Evolutionary conservation across 1,140 invertebrate genomes (phyloP).

Genomic region (Microplitis demolitor): DNA sequence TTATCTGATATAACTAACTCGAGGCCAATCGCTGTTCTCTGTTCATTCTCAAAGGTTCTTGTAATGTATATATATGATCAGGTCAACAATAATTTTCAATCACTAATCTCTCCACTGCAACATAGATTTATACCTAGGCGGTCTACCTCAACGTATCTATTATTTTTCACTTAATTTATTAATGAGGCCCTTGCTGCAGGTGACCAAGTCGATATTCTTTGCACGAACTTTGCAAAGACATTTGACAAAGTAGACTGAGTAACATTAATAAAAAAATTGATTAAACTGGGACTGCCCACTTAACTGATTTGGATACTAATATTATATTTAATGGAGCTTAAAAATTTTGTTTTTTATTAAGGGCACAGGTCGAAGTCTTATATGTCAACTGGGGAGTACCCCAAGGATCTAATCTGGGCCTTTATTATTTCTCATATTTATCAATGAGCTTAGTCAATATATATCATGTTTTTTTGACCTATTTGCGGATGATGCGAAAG

Average conservation of each 20-base stretch:
- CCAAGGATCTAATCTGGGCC: background rate
- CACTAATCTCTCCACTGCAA: background rate
- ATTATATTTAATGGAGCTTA: background rate
- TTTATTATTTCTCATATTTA: background rate
- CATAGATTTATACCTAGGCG: slow-evolving; percentile 24
- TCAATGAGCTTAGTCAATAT: background rate
- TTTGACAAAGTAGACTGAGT: slow-evolving; percentile 37
- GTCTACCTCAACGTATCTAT: slow-evolving; percentile 22
- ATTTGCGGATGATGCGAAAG: no score
- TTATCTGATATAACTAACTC: background rate
- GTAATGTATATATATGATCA: slow-evolving; percentile 6
- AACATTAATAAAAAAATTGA: slow-evolving; percentile 19
- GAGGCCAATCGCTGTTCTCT: slow-evolving; percentile 6
- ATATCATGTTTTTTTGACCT: no score
- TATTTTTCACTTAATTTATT: slow-evolving; percentile 5
- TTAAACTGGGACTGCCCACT: background rate
- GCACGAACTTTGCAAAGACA: slow-evolving; percentile 40
- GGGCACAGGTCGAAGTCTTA: background rate
- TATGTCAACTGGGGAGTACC: background rate
- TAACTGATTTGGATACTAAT: background rate
- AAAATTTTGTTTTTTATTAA: background rate
- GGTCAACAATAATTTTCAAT: background rate
- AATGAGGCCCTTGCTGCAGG: slow-evolving; percentile 12
- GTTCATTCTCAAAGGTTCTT: slow-evolving; percentile 9
- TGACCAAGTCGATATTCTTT: slow-evolving; percentile 35